phyloP scores from a whole-genome alignment of 2,888 invertebrate genomes.

The Macaria liturata region DNA sequence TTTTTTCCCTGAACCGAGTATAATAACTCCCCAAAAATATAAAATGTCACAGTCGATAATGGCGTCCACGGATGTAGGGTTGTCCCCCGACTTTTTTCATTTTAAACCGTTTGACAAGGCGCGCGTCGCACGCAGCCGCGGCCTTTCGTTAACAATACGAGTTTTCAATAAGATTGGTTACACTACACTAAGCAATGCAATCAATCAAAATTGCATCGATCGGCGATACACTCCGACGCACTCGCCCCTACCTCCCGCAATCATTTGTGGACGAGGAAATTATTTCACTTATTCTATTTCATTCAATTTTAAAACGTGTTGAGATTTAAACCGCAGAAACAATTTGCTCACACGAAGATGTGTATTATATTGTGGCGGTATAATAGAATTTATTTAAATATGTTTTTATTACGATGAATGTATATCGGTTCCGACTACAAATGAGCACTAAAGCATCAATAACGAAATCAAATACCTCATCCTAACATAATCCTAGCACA shows the following conservation, averaged over 20 bases:
- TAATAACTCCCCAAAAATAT: conserved; percentile 66
- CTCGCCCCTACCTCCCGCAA: conserved; percentile 47
- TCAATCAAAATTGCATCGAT: conserved; percentile 82
- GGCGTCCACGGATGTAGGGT: conserved; percentile 62
- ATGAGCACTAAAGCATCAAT: no score
- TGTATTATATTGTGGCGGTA: background rate
- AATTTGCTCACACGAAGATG: conserved; percentile 4
- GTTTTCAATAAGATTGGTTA: conserved; percentile 83
- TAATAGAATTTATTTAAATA: background rate
- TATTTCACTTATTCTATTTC: conserved; percentile 34
- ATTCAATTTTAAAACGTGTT: conserved; percentile 36
- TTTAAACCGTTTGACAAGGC: conserved; percentile 80
- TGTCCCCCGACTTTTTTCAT: conserved; percentile 78
- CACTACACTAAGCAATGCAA: conserved; percentile 83
- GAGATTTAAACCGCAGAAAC: conserved; percentile 26
- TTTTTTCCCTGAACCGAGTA: conserved; percentile 50
- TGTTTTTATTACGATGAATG: no score
- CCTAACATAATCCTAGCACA: no score
- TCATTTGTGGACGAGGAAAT: conserved; percentile 44
- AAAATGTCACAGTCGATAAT: conserved; percentile 73
- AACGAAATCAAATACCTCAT: no score
- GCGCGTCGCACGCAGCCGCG: conserved; percentile 73
- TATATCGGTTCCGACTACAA: no score
- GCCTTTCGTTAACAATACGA: conserved; percentile 74
- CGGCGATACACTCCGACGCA: conserved; percentile 65